Conservation (phyloP, 1,140 invertebrate genomes). For the Dysdera silvatica region DNA sequence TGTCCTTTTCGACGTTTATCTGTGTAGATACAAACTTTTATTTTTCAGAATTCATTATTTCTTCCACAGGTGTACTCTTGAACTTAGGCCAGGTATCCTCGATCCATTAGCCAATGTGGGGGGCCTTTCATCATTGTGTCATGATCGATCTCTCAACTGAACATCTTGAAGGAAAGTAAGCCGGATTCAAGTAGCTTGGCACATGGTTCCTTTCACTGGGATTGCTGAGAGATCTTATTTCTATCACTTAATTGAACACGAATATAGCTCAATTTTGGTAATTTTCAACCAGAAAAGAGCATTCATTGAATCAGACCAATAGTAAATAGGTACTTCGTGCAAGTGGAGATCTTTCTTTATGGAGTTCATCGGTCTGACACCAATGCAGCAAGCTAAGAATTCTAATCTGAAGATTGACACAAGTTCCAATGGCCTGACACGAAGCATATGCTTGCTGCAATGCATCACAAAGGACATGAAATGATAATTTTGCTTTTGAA, state of each 20-base stretch:
- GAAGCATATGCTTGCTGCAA: too few species aligned
- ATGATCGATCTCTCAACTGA: too few species aligned
- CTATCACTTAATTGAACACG: not conserved
- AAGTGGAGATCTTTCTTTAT: not conserved
- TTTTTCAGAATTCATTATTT: too few species aligned
- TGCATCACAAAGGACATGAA: too few species aligned
- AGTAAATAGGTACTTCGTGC: not conserved
- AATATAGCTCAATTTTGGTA: not conserved
- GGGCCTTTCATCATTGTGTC: too few species aligned
- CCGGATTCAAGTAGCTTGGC: not conserved
- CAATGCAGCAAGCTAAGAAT: not conserved
- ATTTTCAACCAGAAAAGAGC: not conserved
- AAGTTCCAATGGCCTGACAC: not conserved
- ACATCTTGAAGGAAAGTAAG: not conserved
- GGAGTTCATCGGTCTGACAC: not conserved
- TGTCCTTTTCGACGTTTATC: too few species aligned
- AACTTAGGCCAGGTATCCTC: too few species aligned
- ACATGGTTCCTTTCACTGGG: not conserved
- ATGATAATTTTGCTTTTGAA: too few species aligned
- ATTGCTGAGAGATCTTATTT: not conserved
- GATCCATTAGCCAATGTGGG: too few species aligned
- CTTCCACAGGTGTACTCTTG: too few species aligned
- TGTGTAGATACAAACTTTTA: too few species aligned
- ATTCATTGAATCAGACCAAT: conserved; percentile 3
- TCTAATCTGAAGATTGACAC: not conserved